Evolutionary conservation across 2,113 vertebrate species (phyloP), one percentile per base, ranked within the genome.

Genomic region (Abramis brama): DNA sequence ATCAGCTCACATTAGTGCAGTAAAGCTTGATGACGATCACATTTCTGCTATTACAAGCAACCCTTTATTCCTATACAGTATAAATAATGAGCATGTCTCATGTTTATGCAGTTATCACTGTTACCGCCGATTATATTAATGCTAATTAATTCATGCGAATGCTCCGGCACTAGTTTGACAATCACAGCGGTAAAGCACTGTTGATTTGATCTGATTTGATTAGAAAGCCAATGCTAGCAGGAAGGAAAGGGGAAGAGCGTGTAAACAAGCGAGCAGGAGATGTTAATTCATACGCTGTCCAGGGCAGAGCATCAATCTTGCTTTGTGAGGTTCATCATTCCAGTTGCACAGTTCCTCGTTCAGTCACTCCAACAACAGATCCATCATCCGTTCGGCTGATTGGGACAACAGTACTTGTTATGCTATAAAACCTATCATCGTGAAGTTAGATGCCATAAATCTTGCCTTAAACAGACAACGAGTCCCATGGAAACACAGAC

Each of bases 341-440:
- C 86, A 75, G 86, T 60, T 15, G 77, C 82, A 68, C 52, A 78
- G 57, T 81, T 84, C 71, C 70, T 27, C 19, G 23, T 52, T 73
- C 68, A 77, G 36, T 75, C 36, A 55, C 64, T 57, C 21, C 39
- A 80, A 77, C 80, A 76, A 79, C 66, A 89, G 68, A 89, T 87
- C 87, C 84, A 87, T 89, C 84, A 86, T 84, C 86, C 47, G 17
- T 60, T 45, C 59, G 19, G 60, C 86, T 88, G 89, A 86, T 90
- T 88, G 86, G 87, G 82, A 86, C 82, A 86, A 87, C 84, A 85
- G 86, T 75, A 86, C 85, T 85, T 82, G 89, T 82, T 85, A 84
- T 75, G 82, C 85, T 84, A 75, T 85, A 88, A 90, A 87, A 86
- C 39, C 12, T 81, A 83, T 85, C 85, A 85, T 87, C 30, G 30